Base-by-base conservation (phyloP, 2,113 vertebrate genomes). In the Catagonus wagneri region DNA sequence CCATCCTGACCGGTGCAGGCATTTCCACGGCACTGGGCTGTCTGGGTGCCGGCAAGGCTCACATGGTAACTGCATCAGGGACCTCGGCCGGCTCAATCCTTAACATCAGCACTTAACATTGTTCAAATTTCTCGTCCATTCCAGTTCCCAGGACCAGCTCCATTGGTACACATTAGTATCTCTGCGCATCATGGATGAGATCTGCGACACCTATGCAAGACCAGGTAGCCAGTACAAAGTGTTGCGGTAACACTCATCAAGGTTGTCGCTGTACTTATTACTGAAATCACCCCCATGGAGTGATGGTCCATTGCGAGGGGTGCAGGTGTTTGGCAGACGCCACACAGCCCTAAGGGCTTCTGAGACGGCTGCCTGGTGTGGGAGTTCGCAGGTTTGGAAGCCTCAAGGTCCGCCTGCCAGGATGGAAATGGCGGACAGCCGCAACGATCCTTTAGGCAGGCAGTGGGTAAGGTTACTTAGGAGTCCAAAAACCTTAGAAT, bases 241-340 rank as follows among this genome's bases (percentile, higher is more conserved):
- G 58, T 22, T n/a, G 44, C 25, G 58, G 50, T 39, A 6, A 39
- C 0, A 12, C 12, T 1, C 9, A 0, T 52, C 58, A 58, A 6
- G 0, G 7, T 9, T 2, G 34, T 12, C 3, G 13, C 25, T 3
- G 0, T 14, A 2, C 25, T 19, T 25, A 20, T 1, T 10, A 69
- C 36, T 9, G 7, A 11, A 0, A 32, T 58, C 10, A 1, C 16
- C 4, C 17, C 34, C 2, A 0, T 1, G 12, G 17, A 83, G 23
- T 1, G 13, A 44, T 7, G 3, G 16, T 23, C 11, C 7, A 3
- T 11, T 5, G 19, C 0, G 13, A 12, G 75, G n/a, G 10, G 23
- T 39, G 13, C 9, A 8, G 20, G 6, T 68, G 52, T 16, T 7
- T 4, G 9, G 17, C 36, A 25, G 39, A 8, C 0, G 2, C 9